Base-by-base conservation (phyloP, 2,888 invertebrate species). In the Microctonus aethiopoides region DNA sequence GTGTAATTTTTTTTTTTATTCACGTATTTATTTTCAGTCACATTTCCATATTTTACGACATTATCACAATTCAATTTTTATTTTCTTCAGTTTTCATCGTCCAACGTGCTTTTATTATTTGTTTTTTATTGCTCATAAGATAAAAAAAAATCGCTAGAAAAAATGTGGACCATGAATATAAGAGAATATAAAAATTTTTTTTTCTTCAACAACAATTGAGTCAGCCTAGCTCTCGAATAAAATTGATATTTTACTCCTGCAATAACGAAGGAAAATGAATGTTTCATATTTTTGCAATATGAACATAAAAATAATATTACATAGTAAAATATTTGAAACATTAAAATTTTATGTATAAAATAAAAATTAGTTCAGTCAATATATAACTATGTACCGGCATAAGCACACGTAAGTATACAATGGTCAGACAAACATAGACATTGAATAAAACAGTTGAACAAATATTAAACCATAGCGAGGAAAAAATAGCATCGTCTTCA, bases 1-100 rank as follows among this genome's bases (percentile, higher is more conserved):
- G 46, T 60, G 51, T 24, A 68, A 57, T 59, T 63, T 46, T 32
- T 39, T 54, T 69, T 71, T 52, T 24, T 52, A 52, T 61, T 36
- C 24, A 46, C 46, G 16, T 46, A 46, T 46, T 46, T 16, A 46
- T 46, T 16, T 46, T 46, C 16, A 46, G 46, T 46, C 16, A 46
- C 26, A 6, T 16, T 9, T 29, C 32, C 32, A 24, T 34, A 22
- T n/a, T 61, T 51, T 60, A 59, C 52, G 34, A 52, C 61, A 60
- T 36, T 52, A 24, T 61, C 20, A 34, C 51, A 54, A 64, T 64
- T 64, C 51, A 46, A 39, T 65, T 65, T 65, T 24, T 56, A 29
- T 29, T 29, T 22, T 52, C 22, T 11, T 41, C 34, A 13, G 11
- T 56, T 56, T n/a, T 20, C 16, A 34, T 13, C 16, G 22, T 32